Conservation (phyloP, 2,797 vertebrate species). For the Hozukius guyotensis region DNA sequence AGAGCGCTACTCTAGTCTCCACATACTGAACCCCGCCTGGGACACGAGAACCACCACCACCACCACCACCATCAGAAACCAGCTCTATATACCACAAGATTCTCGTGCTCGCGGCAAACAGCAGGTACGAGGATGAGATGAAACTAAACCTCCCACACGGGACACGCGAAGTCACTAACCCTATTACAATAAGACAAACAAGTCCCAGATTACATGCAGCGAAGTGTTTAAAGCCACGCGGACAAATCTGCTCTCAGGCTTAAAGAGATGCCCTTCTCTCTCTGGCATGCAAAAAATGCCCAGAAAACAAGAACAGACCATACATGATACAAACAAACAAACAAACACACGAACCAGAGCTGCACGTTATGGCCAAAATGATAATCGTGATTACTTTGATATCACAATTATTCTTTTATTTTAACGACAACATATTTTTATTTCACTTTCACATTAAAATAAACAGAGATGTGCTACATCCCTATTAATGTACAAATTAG, state of each 20-base stretch:
- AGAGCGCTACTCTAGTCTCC: conserved; percentile 7
- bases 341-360: background rate
- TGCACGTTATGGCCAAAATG: no score
- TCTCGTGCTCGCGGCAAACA: background rate
- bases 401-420: no score
- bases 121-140: conserved; percentile 36
- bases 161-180: conserved; percentile 56
- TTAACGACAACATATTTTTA: no score
- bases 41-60: background rate
- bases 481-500: no score
- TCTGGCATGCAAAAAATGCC: conserved; percentile 13
- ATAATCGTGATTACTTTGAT: no score
- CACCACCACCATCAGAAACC: background rate
- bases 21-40: background rate
- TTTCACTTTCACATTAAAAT: no score
- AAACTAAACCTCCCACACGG: conserved; percentile 38
- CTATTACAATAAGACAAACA: conserved; percentile 63
- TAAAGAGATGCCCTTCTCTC: conserved; percentile 38
- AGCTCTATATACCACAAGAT: background rate
- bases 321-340: background rate
- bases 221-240: conserved; percentile 62
- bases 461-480: no score
- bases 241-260: conserved; percentile 54
- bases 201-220: conserved; percentile 51
- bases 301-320: background rate